Evolutionary conservation across 2,113 vertebrate species (phyloP).

Genomic region (Scatophagus argus): DNA sequence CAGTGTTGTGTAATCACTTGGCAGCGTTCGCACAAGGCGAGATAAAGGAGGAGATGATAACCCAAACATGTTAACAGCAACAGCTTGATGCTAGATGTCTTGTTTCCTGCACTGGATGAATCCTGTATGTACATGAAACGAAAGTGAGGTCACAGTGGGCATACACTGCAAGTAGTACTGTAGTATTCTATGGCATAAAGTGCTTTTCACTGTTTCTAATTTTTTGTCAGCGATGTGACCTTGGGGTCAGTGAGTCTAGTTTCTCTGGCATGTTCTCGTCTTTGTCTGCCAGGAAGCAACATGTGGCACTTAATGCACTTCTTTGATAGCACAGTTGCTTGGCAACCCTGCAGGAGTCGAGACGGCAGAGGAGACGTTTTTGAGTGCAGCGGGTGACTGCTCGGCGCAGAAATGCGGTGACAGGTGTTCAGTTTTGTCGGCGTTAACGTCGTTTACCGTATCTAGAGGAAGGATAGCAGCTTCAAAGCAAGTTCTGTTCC

Average conservation of each 20-base stretch:
- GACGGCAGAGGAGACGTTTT: slow-evolving; percentile 13
- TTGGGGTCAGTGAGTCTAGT: slow-evolving; percentile 33
- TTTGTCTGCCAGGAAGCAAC: slow-evolving; percentile 38
- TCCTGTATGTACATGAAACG: slow-evolving; percentile 5
- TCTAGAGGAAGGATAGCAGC: neutral
- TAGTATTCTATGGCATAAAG: neutral
- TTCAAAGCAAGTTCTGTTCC: neutral
- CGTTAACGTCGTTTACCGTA: neutral
- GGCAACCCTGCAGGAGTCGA: slow-evolving; percentile 49
- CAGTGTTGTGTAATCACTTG: slow-evolving; percentile 70
- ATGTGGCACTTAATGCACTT: slow-evolving; percentile 50
- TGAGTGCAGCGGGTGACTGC: slow-evolving; percentile 13
- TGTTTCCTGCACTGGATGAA: slow-evolving; percentile 22
- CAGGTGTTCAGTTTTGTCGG: slow-evolving; percentile 26
- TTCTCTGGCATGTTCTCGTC: slow-evolving; percentile 39
- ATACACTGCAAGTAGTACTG: too few species aligned
- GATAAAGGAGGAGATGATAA: slow-evolving; percentile 51
- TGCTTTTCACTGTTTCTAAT: slow-evolving; percentile 7
- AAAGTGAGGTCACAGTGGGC: slow-evolving; percentile 4
- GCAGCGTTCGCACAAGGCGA: slow-evolving; percentile 31
- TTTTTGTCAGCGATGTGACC: slow-evolving; percentile 21
- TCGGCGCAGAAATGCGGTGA: slow-evolving; percentile 10
- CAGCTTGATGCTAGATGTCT: slow-evolving; percentile 30
- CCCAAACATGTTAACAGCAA: slow-evolving; percentile 54
- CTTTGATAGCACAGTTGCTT: slow-evolving; percentile 62